Evolutionary conservation across 2,888 invertebrate genomes (phyloP), one percentile per base, ranked within the genome.

Genomic region (Parnassius orleans): DNA sequence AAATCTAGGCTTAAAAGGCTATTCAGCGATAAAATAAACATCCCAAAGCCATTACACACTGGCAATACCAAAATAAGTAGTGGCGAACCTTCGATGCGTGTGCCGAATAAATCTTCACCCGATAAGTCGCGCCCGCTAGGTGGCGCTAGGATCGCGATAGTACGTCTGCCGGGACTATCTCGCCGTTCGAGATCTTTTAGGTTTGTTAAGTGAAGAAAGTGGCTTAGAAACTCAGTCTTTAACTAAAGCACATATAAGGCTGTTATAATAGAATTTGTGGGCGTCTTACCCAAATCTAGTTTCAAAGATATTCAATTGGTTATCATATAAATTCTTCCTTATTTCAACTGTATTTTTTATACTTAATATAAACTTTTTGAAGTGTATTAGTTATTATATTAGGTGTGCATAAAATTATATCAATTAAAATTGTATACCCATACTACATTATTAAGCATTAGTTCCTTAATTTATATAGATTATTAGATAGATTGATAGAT

Each of bases 101-200:
- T 76, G 77, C 72, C 70, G 77, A 74, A 84, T 83, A 84, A 83
- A 84, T 84, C 81, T 75, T 54, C 68, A 57, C 67, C 71, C 70
- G 81, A 84, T 84, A 82, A 77, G 78, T 79, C 73, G 66, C 65
- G 65, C 69, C 66, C 61, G 65, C 76, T 80, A 81, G 83, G 83
- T 81, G 83, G 79, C 75, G 81, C 63, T 53, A 48, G 55, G 47
- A 63, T 63, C 63, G 59, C 56, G 63, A 63, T 63, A 63, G 55
- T 10, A 41, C 43, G 15, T 10, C 12, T 9, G 42, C 55, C 15
- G 47, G 53, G 63, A 46, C 60, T 63, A 63, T 63, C 63, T 53
- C 19, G 9, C 43, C 52, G 24, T 52, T 48, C 42, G 56, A 60
- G 51, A 63, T 63, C 63, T 63, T 43, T n/a, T 33, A 52, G 52